Evolutionary conservation across 2,113 vertebrate species (phyloP).

Genomic region (Calidris pygmaea): DNA sequence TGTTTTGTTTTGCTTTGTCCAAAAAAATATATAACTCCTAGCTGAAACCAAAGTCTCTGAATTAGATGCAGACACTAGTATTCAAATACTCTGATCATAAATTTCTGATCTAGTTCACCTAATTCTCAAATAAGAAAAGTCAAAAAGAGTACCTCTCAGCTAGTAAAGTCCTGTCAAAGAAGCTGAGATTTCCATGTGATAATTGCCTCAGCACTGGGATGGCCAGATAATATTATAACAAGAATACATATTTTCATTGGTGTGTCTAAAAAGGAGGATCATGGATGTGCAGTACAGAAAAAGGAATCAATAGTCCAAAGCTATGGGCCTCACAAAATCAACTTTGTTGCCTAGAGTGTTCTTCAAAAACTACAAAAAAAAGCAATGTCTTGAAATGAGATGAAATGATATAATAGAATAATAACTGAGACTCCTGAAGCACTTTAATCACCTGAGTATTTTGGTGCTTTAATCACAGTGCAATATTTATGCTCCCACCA

Average conservation of each 20-base stretch:
- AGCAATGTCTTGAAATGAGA: not conserved
- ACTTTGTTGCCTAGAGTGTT: slow-evolving; percentile 20
- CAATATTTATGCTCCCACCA: not conserved
- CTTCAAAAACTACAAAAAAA: slow-evolving; percentile 7
- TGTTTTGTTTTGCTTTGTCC: not conserved
- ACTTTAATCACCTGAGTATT: slow-evolving; percentile 46
- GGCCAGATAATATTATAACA: not conserved
- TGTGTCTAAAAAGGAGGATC: not conserved
- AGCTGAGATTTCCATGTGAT: not conserved
- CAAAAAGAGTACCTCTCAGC: not conserved
- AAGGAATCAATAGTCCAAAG: slow-evolving; percentile 33
- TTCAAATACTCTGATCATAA: not conserved
- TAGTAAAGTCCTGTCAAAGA: not conserved
- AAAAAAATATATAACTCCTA: not conserved
- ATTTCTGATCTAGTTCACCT: not conserved
- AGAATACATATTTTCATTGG: not conserved
- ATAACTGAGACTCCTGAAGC: slow-evolving; percentile 28
- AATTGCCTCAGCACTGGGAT: not conserved
- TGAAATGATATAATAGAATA: slow-evolving; percentile 30
- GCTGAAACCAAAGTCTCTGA: not conserved
- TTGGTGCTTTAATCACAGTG: slow-evolving; percentile 33
- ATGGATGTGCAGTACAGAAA: slow-evolving; percentile 2
- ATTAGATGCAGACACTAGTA: not conserved
- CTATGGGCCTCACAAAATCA: slow-evolving; percentile 8
- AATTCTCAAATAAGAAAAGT: not conserved